Conservation (phyloP, 1,140 invertebrate genomes). For the Nomia melanderi region DNA sequence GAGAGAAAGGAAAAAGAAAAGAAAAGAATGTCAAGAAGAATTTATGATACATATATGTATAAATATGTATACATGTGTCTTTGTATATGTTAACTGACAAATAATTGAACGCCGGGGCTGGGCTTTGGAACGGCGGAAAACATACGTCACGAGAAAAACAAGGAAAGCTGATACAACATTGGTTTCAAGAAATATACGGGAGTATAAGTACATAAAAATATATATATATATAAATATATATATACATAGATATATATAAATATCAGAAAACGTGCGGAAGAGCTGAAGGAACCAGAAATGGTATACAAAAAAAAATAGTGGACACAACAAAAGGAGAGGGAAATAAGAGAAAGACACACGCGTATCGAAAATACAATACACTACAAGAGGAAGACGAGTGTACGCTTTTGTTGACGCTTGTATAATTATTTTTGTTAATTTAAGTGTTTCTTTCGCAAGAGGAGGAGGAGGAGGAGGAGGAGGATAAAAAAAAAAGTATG, state of each 20-base stretch:
- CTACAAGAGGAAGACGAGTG: slow-evolving; percentile 56
- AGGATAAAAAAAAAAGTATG: too few species aligned
- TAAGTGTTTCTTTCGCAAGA: slow-evolving; percentile 60
- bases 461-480: slow-evolving; percentile 14
- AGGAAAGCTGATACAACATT: slow-evolving; percentile 2
- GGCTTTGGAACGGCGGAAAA: slow-evolving; percentile 72
- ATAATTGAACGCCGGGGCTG: slow-evolving; percentile 70
- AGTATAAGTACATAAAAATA: slow-evolving; percentile 15
- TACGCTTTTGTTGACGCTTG: slow-evolving; percentile 73
- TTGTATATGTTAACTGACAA: slow-evolving; percentile 52
- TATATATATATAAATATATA: slow-evolving; percentile 16
- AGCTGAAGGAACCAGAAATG: slow-evolving; percentile 2
- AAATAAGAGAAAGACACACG: slow-evolving; percentile 34
- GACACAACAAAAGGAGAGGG: slow-evolving; percentile 33
- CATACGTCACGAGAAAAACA: slow-evolving; percentile 39
- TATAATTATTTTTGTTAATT: slow-evolving; percentile 72
- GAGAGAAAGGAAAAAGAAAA: too few species aligned
- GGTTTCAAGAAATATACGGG: slow-evolving; percentile 18
- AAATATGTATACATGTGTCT: slow-evolving; percentile 50
- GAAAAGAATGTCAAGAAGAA: slow-evolving; percentile 51
- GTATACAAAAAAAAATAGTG: slow-evolving; percentile 22
- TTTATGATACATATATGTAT: slow-evolving; percentile 56
- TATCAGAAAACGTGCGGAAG: slow-evolving; percentile 21
- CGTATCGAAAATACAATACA: slow-evolving; percentile 41
- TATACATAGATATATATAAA: slow-evolving; percentile 19